Base-by-base conservation (phyloP, 2,888 invertebrate genomes). In the Elmis aenea region DNA sequence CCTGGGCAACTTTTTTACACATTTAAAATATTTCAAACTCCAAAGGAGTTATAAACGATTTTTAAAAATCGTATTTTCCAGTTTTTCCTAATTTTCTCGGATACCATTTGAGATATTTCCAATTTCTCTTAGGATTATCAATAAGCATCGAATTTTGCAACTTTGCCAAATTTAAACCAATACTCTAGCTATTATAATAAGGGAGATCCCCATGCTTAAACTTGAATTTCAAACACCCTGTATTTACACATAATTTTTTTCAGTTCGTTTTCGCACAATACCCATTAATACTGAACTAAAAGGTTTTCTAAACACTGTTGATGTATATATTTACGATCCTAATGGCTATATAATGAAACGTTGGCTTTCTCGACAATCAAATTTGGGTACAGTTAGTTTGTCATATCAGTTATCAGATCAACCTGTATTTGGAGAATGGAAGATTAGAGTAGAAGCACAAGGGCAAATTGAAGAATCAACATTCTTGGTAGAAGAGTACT, bases 361-460 rank as follows among this genome's bases (percentile, higher is more conserved):
- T 33, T 96, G 95, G 95, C 74, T 95, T 0, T 93, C 94, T 0
- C 74, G 92, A 62, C 92, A 92, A 75, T 89, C 89, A 13, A 91
- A 91, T 71, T 76, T 87, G 63, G 94, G 95, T 29, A 88, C 93
- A 4, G 92, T 95, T n/a, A 93, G 91, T 47, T 73, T 95, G 47
- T 81, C 84, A 32, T 95, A 95, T 68, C 84, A 83, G 57, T 71
- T 96, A 33, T 88, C 94, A 0, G 90, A 92, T 66, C 93, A 93
- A 62, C 93, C 94, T 0, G 78, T 85, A 25, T 94, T 83, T 65
- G 96, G 95, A 4, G 85, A 88, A 59, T 96, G 95, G 95, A 82
- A 79, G 25, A 84, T 96, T 48, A 78, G 85, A 45, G 85, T 95
- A 1, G 79, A 87, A 48, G 94, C 93, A 0, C 85, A 90, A 60